Conservation (phyloP, 1,140 invertebrate species). For the Cyphomyrmex costatus region DNA sequence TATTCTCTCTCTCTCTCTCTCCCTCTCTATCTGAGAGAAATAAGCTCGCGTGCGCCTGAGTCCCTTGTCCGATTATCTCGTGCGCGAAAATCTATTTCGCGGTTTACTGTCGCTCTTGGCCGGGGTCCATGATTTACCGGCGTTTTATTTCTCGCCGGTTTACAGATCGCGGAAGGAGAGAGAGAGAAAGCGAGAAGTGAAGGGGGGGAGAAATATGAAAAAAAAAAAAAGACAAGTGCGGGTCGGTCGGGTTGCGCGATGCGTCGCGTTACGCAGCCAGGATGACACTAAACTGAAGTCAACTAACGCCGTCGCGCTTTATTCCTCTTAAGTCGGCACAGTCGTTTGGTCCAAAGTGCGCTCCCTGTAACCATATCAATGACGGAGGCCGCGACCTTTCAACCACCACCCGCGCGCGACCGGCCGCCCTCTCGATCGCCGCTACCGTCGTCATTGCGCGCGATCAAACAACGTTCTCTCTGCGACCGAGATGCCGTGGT, state of each 20-base stretch:
- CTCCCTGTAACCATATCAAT: slow-evolving; percentile 78
- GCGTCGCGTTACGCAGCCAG: slow-evolving; percentile 75
- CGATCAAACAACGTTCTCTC: not conserved
- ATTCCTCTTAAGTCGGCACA: slow-evolving; percentile 80
- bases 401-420: slow-evolving; percentile 55
- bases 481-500: slow-evolving; percentile 13
- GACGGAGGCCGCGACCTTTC: slow-evolving; percentile 83
- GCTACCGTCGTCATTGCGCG: slow-evolving; percentile 2
- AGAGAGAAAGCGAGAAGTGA: not conserved
- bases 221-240: slow-evolving; percentile 5
- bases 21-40: slow-evolving; percentile 7
- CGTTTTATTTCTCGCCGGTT: slow-evolving; percentile 4
- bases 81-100: slow-evolving; percentile 8
- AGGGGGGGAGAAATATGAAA: not conserved
- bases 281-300: slow-evolving; percentile 81
- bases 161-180: not conserved
- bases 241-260: not conserved
- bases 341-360: slow-evolving; percentile 86
- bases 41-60: not conserved
- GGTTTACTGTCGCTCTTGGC: slow-evolving; percentile 36
- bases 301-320: slow-evolving; percentile 77
- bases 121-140: slow-evolving; percentile 20
- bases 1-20: not conserved
- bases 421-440: slow-evolving; percentile 21
- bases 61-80: not conserved